Evolutionary conservation across 1,140 invertebrate species (phyloP).

Genomic region (Xylocopa sonorina): DNA sequence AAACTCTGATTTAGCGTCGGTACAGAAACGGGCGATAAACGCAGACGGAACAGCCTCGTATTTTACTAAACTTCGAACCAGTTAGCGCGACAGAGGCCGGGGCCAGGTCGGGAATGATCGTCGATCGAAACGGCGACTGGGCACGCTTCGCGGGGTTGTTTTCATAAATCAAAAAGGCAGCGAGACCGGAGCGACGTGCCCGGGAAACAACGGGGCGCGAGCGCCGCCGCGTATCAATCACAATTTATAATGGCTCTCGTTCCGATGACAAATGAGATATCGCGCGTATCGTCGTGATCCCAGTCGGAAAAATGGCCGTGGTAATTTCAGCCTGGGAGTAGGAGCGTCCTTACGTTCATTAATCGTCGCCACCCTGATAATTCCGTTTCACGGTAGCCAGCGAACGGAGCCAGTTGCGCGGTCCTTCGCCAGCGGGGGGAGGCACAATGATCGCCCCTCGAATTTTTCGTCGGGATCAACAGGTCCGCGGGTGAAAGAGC

Average conservation of each 20-base stretch:
- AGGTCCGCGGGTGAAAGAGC: constrained; percentile 60
- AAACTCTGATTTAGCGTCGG: background rate
- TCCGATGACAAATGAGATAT: constrained; percentile 37
- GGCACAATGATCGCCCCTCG: constrained; percentile 41
- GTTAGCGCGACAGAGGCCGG: background rate
- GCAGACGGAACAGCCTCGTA: background rate
- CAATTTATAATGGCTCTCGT: constrained; percentile 35
- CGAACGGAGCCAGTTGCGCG: no score
- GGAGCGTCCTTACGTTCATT: constrained; percentile 41
- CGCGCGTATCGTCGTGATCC: constrained; percentile 6
- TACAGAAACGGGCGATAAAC: background rate
- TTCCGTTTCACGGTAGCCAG: constrained; percentile 35
- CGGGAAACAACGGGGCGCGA: background rate
- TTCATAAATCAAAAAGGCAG: constrained; percentile 44
- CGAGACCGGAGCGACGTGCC: no score
- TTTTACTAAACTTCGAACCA: constrained; percentile 7
- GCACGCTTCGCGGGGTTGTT: constrained; percentile 5
- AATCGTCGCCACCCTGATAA: constrained; percentile 54
- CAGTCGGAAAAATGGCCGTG: constrained; percentile 31
- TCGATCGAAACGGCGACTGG: background rate
- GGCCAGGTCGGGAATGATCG: background rate
- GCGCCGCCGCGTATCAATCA: constrained; percentile 27
- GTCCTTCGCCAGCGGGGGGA: background rate
- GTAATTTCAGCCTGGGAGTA: constrained; percentile 29
- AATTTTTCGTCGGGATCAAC: constrained; percentile 66